Conservation (phyloP, 2,797 vertebrate genomes). For the Pseudomugil gertrudae region DNA sequence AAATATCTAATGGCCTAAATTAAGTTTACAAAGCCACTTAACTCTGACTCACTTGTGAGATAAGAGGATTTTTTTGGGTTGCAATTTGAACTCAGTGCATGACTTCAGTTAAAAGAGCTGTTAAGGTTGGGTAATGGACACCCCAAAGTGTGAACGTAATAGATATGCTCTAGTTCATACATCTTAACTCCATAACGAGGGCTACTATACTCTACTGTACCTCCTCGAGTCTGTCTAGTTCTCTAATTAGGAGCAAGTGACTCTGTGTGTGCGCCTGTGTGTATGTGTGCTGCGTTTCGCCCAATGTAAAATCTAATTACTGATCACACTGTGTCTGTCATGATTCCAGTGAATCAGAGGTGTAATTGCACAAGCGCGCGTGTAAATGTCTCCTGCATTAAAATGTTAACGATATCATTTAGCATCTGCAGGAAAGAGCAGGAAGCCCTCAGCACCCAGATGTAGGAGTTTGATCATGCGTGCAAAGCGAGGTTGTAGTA, state of each 20-base stretch:
- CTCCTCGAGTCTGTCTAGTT: slow-evolving; percentile 75
- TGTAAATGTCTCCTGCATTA: slow-evolving; percentile 82
- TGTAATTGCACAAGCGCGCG: slow-evolving; percentile 79
- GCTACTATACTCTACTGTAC: slow-evolving; percentile 73
- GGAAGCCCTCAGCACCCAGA: slow-evolving; percentile 73
- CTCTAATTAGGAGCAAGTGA: slow-evolving; percentile 81
- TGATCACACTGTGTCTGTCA: slow-evolving; percentile 80
- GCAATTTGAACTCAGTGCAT: slow-evolving; percentile 55
- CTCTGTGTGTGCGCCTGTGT: slow-evolving; percentile 33
- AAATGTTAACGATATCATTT: slow-evolving; percentile 85
- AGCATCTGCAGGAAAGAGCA: slow-evolving; percentile 74
- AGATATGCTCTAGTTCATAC: slow-evolving; percentile 77
- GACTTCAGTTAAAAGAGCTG: slow-evolving; percentile 73
- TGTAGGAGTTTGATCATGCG: slow-evolving; percentile 80
- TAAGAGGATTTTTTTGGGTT: slow-evolving; percentile 67
- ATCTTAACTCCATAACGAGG: slow-evolving; percentile 79
- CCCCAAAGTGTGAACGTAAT: slow-evolving; percentile 78
- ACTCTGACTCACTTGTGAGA: slow-evolving; percentile 61
- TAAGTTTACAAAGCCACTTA: slow-evolving; percentile 70
- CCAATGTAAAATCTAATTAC: slow-evolving; percentile 85
- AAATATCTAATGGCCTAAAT: slow-evolving; percentile 69
- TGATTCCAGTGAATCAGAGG: slow-evolving; percentile 80
- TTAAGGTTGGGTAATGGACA: slow-evolving; percentile 78
- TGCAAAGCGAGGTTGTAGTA: slow-evolving; percentile 77
- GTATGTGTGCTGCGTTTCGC: slow-evolving; percentile 53